Conservation (phyloP, 1,140 invertebrate genomes). For the Cyclargus thomasi region DNA sequence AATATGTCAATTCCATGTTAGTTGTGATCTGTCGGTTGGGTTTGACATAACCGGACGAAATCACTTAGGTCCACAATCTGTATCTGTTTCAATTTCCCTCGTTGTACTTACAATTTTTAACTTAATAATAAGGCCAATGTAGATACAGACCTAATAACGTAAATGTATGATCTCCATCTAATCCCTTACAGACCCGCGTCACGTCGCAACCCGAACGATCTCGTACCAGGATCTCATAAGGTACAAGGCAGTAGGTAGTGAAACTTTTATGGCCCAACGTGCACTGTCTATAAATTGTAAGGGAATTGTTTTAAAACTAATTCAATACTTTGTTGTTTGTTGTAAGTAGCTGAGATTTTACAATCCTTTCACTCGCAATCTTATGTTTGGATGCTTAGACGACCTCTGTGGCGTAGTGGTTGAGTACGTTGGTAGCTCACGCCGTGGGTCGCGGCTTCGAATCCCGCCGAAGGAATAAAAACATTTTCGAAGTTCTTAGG, state of each 20-base stretch:
- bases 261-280: not conserved
- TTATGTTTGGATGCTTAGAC: no score
- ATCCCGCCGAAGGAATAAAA: no score
- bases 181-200: not conserved
- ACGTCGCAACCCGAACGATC: not conserved
- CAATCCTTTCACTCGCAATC: no score
- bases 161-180: not conserved
- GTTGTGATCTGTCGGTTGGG: no score
- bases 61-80: no score
- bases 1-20: no score
- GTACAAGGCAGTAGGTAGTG: not conserved
- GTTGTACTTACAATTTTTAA: not conserved
- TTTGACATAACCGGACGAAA: no score
- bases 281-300: not conserved
- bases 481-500: no score
- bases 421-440: no score
- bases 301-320: not conserved
- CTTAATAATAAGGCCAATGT: not conserved
- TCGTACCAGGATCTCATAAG: not conserved
- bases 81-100: no score
- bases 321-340: not conserved
- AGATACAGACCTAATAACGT: not conserved
- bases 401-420: no score
- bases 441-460: no score
- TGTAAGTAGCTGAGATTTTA: not conserved